These are phyloP conservation scores for Trichonephila clavata DNA, from an alignment of 1,140 invertebrate species.

Conservation along the genomic window DNA sequence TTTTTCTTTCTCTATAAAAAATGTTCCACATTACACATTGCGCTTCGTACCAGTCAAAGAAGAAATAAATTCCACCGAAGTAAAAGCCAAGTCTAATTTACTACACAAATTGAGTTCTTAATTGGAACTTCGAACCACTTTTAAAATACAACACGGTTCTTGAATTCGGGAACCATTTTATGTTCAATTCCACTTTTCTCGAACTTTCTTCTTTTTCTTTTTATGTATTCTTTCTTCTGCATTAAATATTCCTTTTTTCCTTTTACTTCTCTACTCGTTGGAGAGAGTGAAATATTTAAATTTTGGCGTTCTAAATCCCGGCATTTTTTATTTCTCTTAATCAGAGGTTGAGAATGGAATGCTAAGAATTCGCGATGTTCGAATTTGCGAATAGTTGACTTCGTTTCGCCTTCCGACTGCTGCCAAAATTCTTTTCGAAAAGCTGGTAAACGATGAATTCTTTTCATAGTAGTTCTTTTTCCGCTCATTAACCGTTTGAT, in stretches of 20 bases:
- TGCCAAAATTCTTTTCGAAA: not conserved
- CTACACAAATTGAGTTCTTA: not conserved
- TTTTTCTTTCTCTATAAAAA: not conserved
- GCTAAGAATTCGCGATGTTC: not conserved
- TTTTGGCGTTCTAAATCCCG: not conserved
- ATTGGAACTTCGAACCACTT: conserved; percentile 9
- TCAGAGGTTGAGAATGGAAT: not conserved
- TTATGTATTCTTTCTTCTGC: not conserved
- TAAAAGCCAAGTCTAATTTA: conserved; percentile 3
- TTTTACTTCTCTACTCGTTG: not conserved
- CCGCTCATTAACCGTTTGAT: not conserved
- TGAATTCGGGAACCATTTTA: not conserved
- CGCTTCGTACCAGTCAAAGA: too few relatives aligned
- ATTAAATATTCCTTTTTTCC: conserved; percentile 7
- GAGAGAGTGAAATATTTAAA: conserved; percentile 7
- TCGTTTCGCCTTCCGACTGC: not conserved
- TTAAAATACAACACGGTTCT: not conserved
- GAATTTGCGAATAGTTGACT: conserved; percentile 19
- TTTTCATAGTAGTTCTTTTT: not conserved
- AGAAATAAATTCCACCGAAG: not conserved
- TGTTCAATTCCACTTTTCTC: not conserved
- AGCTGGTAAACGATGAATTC: not conserved
- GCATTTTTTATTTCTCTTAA: not conserved
- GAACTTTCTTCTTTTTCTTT: not conserved
- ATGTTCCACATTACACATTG: not conserved